Conservation (phyloP, 2,888 invertebrate genomes). For the Holacanthella duospinosa region DNA sequence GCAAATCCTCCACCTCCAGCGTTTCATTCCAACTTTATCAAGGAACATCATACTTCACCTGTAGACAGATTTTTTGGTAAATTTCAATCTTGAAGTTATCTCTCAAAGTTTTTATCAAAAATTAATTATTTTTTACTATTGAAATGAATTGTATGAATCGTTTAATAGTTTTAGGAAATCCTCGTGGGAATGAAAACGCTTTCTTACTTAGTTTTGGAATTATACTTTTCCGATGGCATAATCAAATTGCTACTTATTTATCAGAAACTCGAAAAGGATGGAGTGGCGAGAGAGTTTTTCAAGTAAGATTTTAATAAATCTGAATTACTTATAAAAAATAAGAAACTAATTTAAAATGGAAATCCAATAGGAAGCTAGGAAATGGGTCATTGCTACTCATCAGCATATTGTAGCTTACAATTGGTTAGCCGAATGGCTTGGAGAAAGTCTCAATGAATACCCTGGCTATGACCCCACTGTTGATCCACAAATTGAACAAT, state of each 20-base stretch:
- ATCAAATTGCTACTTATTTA: constrained; percentile 44
- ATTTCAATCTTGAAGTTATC: constrained; percentile 26
- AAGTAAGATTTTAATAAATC: constrained; percentile 39
- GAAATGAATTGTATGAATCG: not conserved
- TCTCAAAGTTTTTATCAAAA: constrained; percentile 17
- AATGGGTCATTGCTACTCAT: constrained; percentile 50
- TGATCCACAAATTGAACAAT: constrained; percentile 52
- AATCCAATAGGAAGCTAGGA: constrained; percentile 49
- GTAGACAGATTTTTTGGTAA: constrained; percentile 50
- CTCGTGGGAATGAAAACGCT: constrained; percentile 49
- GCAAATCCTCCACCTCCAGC: constrained; percentile 51
- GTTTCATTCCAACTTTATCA: constrained; percentile 42
- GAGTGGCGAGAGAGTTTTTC: constrained; percentile 47
- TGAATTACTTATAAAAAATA: too few relatives aligned
- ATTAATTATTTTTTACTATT: constrained; percentile 5
- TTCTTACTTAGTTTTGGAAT: constrained; percentile 48
- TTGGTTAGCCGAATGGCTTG: constrained; percentile 47
- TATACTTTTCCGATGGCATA: constrained; percentile 51
- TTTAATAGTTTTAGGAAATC: constrained; percentile 46
- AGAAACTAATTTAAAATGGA: not conserved
- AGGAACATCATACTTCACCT: constrained; percentile 42
- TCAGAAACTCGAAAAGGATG: constrained; percentile 40
- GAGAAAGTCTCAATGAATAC: constrained; percentile 39
- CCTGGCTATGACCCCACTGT: constrained; percentile 37
- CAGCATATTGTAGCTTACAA: constrained; percentile 47